Conservation (phyloP, 2,113 vertebrate genomes). For the Rhegmatorhina hoffmannsi region DNA sequence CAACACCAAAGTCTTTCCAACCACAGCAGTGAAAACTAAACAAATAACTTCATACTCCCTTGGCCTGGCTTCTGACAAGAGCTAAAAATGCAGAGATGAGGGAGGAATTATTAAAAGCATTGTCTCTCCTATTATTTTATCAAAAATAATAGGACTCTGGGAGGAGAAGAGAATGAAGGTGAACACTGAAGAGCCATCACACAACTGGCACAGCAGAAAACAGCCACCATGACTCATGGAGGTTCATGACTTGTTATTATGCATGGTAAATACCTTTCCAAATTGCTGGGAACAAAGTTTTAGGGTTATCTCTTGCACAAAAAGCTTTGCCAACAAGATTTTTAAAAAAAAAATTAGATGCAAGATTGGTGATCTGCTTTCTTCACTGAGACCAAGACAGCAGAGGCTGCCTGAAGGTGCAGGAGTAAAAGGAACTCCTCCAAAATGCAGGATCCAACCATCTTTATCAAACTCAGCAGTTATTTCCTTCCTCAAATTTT, state of each 20-base stretch:
- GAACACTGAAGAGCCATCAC: slow-evolving; percentile 67
- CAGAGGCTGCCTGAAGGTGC: neutral
- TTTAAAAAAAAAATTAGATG: neutral
- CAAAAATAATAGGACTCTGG: slow-evolving; percentile 69
- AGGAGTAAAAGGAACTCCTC: neutral
- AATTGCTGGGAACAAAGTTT: slow-evolving; percentile 55
- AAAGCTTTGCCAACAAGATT: slow-evolving; percentile 70
- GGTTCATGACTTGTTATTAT: slow-evolving; percentile 66
- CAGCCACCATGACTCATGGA: slow-evolving; percentile 58
- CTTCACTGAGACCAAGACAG: neutral
- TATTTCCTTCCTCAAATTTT: slow-evolving; percentile 21
- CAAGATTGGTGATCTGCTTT: neutral
- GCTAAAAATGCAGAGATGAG: slow-evolving; percentile 61
- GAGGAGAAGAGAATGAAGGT: slow-evolving; percentile 73
- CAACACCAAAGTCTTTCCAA: neutral
- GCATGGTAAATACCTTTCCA: slow-evolving; percentile 66
- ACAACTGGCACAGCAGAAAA: slow-evolving; percentile 57
- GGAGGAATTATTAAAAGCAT: slow-evolving; percentile 65
- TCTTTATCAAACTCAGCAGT: neutral
- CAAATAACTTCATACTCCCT: slow-evolving; percentile 1
- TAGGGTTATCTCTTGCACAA: slow-evolving; percentile 56
- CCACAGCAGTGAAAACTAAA: neutral
- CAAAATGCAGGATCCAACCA: neutral
- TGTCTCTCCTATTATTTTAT: slow-evolving; percentile 72
- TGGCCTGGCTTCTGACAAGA: slow-evolving; percentile 59